Conservation (phyloP, 2,113 vertebrate species). For the Smithornis capensis region DNA sequence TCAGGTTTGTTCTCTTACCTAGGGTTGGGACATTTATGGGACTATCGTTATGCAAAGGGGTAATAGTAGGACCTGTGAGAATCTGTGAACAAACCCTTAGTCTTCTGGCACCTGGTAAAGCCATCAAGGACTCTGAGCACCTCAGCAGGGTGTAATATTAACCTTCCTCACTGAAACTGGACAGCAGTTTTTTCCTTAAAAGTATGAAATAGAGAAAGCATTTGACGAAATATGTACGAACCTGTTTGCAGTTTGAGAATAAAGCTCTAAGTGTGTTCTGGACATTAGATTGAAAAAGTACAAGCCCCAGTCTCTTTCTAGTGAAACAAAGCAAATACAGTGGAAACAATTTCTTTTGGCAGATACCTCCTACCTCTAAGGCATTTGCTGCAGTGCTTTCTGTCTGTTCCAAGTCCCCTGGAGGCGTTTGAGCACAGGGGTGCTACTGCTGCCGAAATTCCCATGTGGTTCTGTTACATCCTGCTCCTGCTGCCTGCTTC, state of each 20-base stretch:
- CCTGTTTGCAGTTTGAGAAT: background rate
- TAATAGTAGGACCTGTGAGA: background rate
- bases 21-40: accelerated
- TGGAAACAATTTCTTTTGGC: background rate
- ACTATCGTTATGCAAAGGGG: background rate
- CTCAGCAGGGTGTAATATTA: background rate
- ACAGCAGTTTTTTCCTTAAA: background rate
- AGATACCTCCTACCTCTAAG: background rate
- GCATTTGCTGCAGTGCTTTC: background rate
- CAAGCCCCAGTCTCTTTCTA: background rate
- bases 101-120: background rate
- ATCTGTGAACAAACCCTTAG: background rate
- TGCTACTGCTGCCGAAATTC: background rate
- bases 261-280: background rate
- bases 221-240: accelerated
- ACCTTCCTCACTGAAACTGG: background rate
- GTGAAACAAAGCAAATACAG: background rate
- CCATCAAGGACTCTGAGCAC: background rate
- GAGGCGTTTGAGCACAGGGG: background rate
- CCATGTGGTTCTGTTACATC: accelerated
- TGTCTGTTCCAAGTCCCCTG: accelerated
- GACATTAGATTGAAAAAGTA: background rate
- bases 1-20: background rate
- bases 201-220: background rate
- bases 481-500: background rate